Evolutionary conservation across 2,113 vertebrate genomes (phyloP).

Genomic region (Corythoichthys haematopterus): DNA sequence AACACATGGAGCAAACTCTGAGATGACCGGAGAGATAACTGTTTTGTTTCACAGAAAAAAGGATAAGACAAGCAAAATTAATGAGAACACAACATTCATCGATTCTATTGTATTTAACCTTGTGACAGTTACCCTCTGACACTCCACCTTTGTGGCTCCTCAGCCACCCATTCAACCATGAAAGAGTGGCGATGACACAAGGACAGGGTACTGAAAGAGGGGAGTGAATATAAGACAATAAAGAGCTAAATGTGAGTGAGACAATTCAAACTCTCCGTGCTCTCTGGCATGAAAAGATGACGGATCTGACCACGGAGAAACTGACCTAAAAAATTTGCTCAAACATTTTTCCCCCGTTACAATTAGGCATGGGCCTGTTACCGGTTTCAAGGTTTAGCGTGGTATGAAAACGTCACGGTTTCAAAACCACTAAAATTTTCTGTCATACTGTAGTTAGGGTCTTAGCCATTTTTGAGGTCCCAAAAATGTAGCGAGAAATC

Average conservation of each 20-base stretch:
- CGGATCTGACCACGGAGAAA: neutral
- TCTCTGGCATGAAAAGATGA: neutral
- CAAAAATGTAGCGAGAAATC: too few species aligned
- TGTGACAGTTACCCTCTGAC: constrained; percentile 28
- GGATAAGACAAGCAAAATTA: neutral
- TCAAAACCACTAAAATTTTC: too few species aligned
- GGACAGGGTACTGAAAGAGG: constrained; percentile 5
- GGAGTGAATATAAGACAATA: constrained; percentile 9
- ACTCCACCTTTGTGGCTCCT: constrained; percentile 33
- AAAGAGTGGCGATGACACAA: constrained; percentile 19
- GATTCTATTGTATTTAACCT: constrained; percentile 22
- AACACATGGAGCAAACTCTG: neutral
- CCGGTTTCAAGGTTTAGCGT: too few species aligned
- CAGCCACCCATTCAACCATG: constrained; percentile 3
- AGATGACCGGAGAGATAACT: neutral
- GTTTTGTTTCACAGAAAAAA: neutral
- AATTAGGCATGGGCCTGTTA: neutral
- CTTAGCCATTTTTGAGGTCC: too few species aligned
- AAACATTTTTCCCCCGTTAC: neutral
- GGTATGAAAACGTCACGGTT: too few species aligned
- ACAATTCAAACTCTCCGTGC: neutral
- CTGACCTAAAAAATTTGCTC: neutral
- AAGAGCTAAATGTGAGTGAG: constrained; percentile 9
- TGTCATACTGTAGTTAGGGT: too few species aligned
- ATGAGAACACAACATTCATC: constrained; percentile 7